Evolutionary conservation across 2,888 invertebrate species (phyloP), one percentile per base, ranked within the genome.

Genomic region (Chalcis sispes): DNA sequence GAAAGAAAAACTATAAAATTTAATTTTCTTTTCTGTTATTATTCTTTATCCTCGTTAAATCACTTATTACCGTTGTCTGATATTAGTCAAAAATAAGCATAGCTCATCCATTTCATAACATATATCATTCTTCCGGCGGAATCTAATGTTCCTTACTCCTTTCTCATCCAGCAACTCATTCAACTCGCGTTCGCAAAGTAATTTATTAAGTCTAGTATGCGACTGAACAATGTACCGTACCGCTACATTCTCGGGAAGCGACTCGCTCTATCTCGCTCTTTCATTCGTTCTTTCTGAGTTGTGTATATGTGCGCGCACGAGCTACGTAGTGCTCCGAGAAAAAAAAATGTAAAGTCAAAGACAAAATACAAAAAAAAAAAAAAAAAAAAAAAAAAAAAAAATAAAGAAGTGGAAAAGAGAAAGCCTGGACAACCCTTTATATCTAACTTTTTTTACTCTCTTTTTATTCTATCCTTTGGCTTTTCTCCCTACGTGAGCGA

Each of bases 161-260:
- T n/a, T n/a, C n/a, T n/a, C n/a, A n/a, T n/a, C n/a, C n/a, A n/a
- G n/a, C n/a, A n/a, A n/a, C n/a, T n/a, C n/a, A n/a, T n/a, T n/a
- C n/a, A n/a, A n/a, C 13, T 27, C 54, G 23, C 52, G 27, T 27
- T 58, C 72, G 56, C 59, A 46, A 77, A 73, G 80, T 80, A 80
- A 80, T 80, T 80, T 80, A 80, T 80, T 80, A 80, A 79, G 77
- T 80, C 79, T 77, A 79, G 79, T 77, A 77, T 73, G 75, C 80
- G 69, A 73, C 72, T 69, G 75, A 79, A 73, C 76, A 80, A 80
- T 79, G 77, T 75, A 67, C 75, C 75, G 42, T 20, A 20, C 50
- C 23, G 56, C 62, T n/a, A 13, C 27, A 29, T 48, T 56, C 76
- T 77, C 72, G 70, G 58, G 75, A 75, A 77, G 67, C 36, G 36